phyloP scores from a whole-genome alignment of 2,797 vertebrate species.

The Gallinago nigripennis region DNA sequence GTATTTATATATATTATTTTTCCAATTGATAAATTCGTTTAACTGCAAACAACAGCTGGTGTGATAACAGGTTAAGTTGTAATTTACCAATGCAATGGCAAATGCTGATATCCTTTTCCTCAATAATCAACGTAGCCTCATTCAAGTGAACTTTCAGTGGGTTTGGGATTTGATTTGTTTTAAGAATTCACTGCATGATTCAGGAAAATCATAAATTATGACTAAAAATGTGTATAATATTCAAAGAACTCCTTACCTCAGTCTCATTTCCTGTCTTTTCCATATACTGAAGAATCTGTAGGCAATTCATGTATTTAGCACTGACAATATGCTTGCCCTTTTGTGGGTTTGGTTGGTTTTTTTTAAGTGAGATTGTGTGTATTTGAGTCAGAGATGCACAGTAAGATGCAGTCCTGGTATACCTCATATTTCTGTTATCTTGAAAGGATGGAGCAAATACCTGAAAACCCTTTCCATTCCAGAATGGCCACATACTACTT shows the following conservation, averaged over 20 bases:
- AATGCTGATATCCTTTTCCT: background rate
- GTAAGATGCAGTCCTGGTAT: background rate
- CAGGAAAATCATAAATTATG: background rate
- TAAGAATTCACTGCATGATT: background rate
- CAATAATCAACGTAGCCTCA: background rate
- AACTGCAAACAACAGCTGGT: constrained; percentile 1
- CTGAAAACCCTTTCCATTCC: background rate
- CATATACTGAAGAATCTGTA: background rate
- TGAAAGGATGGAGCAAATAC: background rate
- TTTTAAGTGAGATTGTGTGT: background rate
- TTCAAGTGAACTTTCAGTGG: background rate
- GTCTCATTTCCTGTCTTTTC: background rate
- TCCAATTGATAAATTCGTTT: background rate
- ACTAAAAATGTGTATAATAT: background rate
- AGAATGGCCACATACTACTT: background rate
- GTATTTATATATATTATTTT: constrained; percentile 36
- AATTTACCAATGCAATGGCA: background rate
- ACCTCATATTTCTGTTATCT: background rate
- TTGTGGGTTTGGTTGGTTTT: too few species aligned
- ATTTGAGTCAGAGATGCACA: background rate
- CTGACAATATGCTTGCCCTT: background rate
- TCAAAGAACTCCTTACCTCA: background rate
- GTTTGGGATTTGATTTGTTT: background rate
- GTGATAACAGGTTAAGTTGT: background rate
- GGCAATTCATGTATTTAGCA: background rate